These are phyloP conservation scores for Digitonthophagus gazella DNA, from an alignment of 2,888 invertebrate species.

Conservation along the genomic window DNA sequence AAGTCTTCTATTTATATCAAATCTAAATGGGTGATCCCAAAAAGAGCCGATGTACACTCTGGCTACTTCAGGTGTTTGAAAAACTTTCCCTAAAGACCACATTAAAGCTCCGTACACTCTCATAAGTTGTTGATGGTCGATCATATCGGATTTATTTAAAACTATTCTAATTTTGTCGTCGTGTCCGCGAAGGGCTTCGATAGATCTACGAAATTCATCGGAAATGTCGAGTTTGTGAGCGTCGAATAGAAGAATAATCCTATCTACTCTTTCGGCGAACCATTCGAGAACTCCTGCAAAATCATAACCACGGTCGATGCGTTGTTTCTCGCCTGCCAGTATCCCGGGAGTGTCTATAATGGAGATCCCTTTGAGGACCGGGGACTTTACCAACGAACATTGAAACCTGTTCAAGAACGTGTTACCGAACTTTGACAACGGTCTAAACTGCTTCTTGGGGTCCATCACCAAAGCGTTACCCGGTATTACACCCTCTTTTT, in stretches of 20 bases:
- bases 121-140: conserved; percentile 98
- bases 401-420: conserved; percentile 97
- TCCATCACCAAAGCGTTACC: conserved; percentile 98
- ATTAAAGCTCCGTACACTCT: conserved; percentile 97
- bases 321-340: conserved; percentile 80
- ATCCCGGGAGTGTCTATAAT: conserved; percentile 98
- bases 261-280: conserved; percentile 98
- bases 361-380: conserved; percentile 90
- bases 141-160: conserved; percentile 98
- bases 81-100: conserved; percentile 98
- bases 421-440: conserved; percentile 95
- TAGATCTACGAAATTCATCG: conserved; percentile 95
- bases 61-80: conserved; percentile 98
- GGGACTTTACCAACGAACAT: conserved; percentile 85
- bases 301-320: conserved; percentile 91
- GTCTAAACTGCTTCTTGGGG: conserved; percentile 93
- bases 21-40: conserved; percentile 96
- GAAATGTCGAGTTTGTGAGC: conserved; percentile 99
- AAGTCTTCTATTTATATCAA: conserved; percentile 86
- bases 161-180: conserved; percentile 98
- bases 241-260: conserved; percentile 95
- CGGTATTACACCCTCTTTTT: conserved; percentile 91
- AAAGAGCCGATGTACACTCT: conserved; percentile 98
- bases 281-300: conserved; percentile 98
- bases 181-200: conserved; percentile 92